Evolutionary conservation across 2,797 vertebrate species (phyloP).

Genomic region (Rhodeus uyekii): DNA sequence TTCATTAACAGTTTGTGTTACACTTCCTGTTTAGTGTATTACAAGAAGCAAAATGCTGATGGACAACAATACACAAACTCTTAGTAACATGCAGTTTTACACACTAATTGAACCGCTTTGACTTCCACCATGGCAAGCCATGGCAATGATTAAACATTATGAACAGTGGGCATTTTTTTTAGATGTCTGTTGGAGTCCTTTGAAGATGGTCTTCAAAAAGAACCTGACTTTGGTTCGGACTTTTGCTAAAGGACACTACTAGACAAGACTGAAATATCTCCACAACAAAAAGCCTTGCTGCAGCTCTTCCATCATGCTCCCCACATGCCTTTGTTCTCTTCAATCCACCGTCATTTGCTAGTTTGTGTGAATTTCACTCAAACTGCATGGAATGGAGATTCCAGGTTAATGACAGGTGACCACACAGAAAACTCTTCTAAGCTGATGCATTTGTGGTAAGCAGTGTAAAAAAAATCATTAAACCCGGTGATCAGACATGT

Average conservation of each 20-base stretch:
- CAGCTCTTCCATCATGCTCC: slow-evolving; percentile 66
- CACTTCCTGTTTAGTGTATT: slow-evolving; percentile 30
- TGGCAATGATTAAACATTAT: slow-evolving; percentile 46
- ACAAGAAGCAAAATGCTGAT: slow-evolving; percentile 48
- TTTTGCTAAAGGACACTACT: slow-evolving; percentile 33
- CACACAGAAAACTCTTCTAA: slow-evolving; percentile 49
- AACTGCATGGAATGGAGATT: slow-evolving; percentile 63
- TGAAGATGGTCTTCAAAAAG: slow-evolving; percentile 38
- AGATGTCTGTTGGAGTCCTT: slow-evolving; percentile 31
- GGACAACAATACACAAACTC: slow-evolving; percentile 50
- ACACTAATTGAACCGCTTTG: slow-evolving; percentile 37
- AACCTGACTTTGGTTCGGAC: slow-evolving; percentile 24
- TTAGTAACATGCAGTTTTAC: slow-evolving; percentile 52
- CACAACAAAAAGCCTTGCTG: slow-evolving; percentile 66
- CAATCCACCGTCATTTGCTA: slow-evolving; percentile 64
- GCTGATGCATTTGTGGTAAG: slow-evolving; percentile 53
- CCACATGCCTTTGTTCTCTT: slow-evolving; percentile 68
- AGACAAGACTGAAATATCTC: slow-evolving; percentile 42
- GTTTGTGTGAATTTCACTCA: slow-evolving; percentile 69
- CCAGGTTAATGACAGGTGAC: slow-evolving; percentile 59
- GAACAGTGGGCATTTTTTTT: slow-evolving; percentile 34
- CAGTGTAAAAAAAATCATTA: not conserved
- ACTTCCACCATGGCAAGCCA: slow-evolving; percentile 54
- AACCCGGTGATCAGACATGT: slow-evolving; percentile 38
- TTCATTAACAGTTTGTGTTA: slow-evolving; percentile 31